These are phyloP conservation scores for Muraenolepis orangiensis DNA, from an alignment of 2,797 vertebrate genomes.

Conservation along the genomic window DNA sequence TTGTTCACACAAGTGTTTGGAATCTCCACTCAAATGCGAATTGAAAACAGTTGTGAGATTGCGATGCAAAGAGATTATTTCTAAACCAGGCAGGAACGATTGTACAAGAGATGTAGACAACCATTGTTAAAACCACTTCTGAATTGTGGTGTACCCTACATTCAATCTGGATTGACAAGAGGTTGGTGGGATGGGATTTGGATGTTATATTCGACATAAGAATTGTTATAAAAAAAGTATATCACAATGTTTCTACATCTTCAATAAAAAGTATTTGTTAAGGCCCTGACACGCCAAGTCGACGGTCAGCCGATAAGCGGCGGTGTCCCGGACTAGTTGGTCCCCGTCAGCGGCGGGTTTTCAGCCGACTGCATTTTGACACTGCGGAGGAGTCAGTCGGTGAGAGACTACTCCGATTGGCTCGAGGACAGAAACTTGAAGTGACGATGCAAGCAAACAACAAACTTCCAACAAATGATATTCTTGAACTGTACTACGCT, in stretches of 20 bases:
- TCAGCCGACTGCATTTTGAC: no score
- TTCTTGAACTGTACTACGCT: no score
- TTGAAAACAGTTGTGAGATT: not conserved
- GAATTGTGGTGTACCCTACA: not conserved
- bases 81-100: not conserved
- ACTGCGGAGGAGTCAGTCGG: no score
- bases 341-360: no score
- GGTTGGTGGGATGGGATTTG: not conserved
- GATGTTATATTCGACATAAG: not conserved
- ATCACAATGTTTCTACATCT: not conserved
- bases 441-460: no score
- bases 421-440: no score
- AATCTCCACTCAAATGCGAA: not conserved
- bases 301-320: no score
- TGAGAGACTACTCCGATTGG: no score
- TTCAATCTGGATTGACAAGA: not conserved
- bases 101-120: not conserved
- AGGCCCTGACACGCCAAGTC: no score
- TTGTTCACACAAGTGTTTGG: not conserved
- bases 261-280: not conserved
- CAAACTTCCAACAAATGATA: no score
- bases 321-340: no score
- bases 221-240: not conserved
- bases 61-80: not conserved
- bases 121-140: not conserved